phyloP scores from a whole-genome alignment of 2,113 vertebrate genomes.

The Sinosuthora webbiana region DNA sequence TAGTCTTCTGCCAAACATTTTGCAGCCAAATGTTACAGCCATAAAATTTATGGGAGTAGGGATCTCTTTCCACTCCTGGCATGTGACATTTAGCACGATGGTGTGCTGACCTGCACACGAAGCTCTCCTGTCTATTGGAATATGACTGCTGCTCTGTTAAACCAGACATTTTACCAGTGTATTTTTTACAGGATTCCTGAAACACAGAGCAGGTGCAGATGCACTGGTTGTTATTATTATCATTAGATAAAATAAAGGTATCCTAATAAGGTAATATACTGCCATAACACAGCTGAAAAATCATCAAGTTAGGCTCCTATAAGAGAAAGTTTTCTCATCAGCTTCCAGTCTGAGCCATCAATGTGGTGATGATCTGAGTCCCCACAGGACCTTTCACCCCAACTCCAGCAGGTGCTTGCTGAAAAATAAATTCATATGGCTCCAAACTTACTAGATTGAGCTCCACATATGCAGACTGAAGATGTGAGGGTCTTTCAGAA shows the following conservation, averaged over 20 bases:
- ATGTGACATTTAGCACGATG: rapidly evolving
- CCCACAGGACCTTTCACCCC: neutral
- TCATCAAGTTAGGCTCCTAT: neutral
- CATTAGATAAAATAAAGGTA: neutral
- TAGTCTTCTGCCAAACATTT: neutral
- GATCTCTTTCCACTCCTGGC: neutral
- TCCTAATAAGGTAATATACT: neutral
- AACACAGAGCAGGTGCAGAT: neutral
- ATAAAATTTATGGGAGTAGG: neutral
- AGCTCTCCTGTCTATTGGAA: neutral
- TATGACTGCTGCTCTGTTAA: neutral
- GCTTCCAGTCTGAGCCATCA: neutral
- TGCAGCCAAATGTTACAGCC: neutral
- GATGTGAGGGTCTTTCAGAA: neutral
- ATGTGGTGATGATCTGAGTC: neutral
- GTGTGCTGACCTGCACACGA: neutral
- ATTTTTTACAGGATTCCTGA: neutral
- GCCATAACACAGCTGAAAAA: neutral
- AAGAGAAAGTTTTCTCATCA: neutral
- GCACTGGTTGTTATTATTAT: neutral
- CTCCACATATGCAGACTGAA: neutral
- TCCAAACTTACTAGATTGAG: neutral
- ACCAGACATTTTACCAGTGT: neutral
- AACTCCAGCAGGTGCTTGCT: neutral
- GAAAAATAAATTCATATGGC: neutral